Percentiles rank a stretch among this genome's conserved stretches.
phyloP scores from a whole-genome alignment of 2,797 vertebrate genomes.

The Sebastes nivosus region DNA sequence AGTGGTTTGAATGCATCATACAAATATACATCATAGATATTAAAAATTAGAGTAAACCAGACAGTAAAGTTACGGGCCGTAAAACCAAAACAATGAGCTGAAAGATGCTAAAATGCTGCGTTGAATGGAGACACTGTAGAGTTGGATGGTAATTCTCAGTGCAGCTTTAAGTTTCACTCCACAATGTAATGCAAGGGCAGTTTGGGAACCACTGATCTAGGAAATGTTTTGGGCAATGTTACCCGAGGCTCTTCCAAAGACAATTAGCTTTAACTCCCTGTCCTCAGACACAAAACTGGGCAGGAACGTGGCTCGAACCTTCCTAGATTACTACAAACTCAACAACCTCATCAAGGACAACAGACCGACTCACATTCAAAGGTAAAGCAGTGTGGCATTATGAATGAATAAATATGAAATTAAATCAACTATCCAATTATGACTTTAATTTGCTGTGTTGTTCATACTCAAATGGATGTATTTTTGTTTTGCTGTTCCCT shows the following conservation, averaged over 20 bases:
- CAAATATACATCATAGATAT: slow-evolving; percentile 8
- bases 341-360: slow-evolving; percentile 85
- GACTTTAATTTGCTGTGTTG: background rate
- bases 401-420: background rate
- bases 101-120: background rate
- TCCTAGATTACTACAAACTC: slow-evolving; percentile 96
- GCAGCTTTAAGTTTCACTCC: background rate
- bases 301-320: slow-evolving; percentile 94
- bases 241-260: background rate
- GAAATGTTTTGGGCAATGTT: background rate
- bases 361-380: slow-evolving; percentile 76
- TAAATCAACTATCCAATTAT: background rate
- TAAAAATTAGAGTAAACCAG: background rate
- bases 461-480: background rate
- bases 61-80: background rate
- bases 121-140: background rate
- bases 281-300: slow-evolving; percentile 95
- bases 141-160: background rate
- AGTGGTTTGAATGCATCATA: slow-evolving; percentile 27
- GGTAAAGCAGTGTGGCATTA: slow-evolving; percentile 53
- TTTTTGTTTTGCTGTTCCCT: background rate
- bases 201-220: background rate
- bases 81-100: background rate
- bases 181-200: background rate
- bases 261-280: slow-evolving; percentile 78